Evolutionary conservation across 2,113 vertebrate genomes (phyloP), one percentile per base, ranked within the genome.

Genomic region (Etheostoma cragini): DNA sequence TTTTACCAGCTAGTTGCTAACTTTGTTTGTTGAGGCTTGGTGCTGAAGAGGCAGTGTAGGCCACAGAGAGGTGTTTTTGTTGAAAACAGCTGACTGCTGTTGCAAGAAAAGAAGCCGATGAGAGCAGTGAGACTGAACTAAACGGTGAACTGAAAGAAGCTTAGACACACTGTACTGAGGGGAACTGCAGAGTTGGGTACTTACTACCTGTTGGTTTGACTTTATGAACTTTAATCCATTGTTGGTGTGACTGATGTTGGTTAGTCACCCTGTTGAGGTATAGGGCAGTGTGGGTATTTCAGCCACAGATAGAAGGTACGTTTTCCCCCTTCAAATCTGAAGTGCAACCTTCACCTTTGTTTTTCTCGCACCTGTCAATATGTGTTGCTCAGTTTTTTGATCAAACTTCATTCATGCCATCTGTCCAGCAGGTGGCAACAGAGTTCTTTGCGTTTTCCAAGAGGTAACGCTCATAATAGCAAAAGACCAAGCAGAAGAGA

Each of bases 401-500:
- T 78, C 33, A 54, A 16, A 22, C 22, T 1, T 65, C 14, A 85
- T 7, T 54, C 16, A 5, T 17, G 4, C 6, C 26, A 11, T 57
- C 7, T 72, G 2, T 50, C 88, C 93, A 90, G 84, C 61, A 91
- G 91, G 79, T 69, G 91, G 89, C 88, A 73, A 30, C 66, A 90
- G 30, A 78, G 71, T n/a, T 81, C 85, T 84, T 67, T 54, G 35
- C 17, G 35, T n/a, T 17, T 11, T 2, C 53, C 38, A 50, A n/a
- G 19, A 30, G 14, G 4, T 12, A 45, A 8, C 22, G 3, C 21
- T 30, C 14, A 1, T 8, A 5, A 15, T 16, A 19, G 30, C 17
- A 14, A 8, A 35, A 4, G 3, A 1, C 42, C 3, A 33, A 47
- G 15, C 6, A 64, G 24, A 19, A 1, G n/a, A 21, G 14, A 26